Evolutionary conservation across 2,888 invertebrate species (phyloP), one percentile per base, ranked within the genome.

Genomic region (Microdon myrmicae): DNA sequence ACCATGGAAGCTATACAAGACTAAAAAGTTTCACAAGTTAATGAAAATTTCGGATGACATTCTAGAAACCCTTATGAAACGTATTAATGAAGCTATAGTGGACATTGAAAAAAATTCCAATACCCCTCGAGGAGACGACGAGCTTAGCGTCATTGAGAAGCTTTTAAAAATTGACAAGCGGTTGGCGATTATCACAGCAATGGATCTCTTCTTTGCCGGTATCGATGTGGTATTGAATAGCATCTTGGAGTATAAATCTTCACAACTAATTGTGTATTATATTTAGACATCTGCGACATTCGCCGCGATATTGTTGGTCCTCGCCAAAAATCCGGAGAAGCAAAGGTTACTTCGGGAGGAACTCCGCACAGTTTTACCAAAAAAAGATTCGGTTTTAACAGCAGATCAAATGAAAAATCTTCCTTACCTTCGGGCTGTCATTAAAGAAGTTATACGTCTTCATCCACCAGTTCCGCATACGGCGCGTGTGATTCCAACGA

Each of bases 191-290:
- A 81, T 86, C 61, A 89, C 89, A 87, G 86, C 86, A 2, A 83
- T 85, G 71, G 90, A 90, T 73, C 86, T 89, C 86, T 69, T 90
- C 7, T 79, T 85, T 51, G 88, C 87, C 31, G 89, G 89, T 48
- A 84, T 90, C 14, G 89, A 90, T 72, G 89, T 89, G 41, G 89
- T 92, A 79, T 48, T 77, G 66, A 20, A 12, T 12, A 22, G 6
- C 16, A 10, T 17, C 10, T 8, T 4, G 7, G 2, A 13, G 23
- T 2, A 2, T 7, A 37, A 0, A 2, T 3, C 6, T 23, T 34
- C 10, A 7, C 12, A 25, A 7, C 13, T 8, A 8, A 14, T 13
- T 35, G 13, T 25, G 3, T 9, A 7, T 10, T 26, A 10, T 22
- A 9, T 74, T 70, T 84, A 77, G 77, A 78, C 78, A 1, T 68